Evolutionary conservation across 2,888 invertebrate species (phyloP).

Genomic region (Maniola hyperantus): DNA sequence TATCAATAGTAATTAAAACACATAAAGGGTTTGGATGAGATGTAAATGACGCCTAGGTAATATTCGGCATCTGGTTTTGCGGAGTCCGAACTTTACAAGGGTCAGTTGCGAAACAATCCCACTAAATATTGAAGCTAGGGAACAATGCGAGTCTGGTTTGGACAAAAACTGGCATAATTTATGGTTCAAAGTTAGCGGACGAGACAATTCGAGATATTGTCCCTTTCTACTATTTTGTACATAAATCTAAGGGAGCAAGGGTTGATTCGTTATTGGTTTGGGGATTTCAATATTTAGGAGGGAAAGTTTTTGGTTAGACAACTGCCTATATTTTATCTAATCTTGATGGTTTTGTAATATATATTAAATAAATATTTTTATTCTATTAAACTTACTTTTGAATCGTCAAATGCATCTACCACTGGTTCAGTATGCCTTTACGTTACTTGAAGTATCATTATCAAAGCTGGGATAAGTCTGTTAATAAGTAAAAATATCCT

Average conservation of each 20-base stretch:
- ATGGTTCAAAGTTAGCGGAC: slow-evolving; percentile 43
- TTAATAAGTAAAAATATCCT: too few species aligned
- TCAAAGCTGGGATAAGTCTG: too few species aligned
- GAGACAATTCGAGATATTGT: slow-evolving; percentile 29
- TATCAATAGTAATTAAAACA: slow-evolving; percentile 36
- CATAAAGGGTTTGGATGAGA: slow-evolving; percentile 35
- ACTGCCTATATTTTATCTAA: background rate
- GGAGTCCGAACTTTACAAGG: slow-evolving; percentile 51
- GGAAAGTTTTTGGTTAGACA: slow-evolving; percentile 5
- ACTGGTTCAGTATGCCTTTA: too few species aligned
- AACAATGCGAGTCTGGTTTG: slow-evolving; percentile 55
- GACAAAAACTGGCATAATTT: slow-evolving; percentile 68
- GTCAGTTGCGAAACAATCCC: slow-evolving; percentile 63
- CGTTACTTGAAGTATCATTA: too few species aligned
- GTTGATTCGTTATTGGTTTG: slow-evolving; percentile 24
- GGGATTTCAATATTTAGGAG: slow-evolving; percentile 19
- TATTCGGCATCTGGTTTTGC: slow-evolving; percentile 43
- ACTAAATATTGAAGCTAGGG: slow-evolving; percentile 60
- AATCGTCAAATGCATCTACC: too few species aligned
- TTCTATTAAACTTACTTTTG: too few species aligned
- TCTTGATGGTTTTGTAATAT: background rate
- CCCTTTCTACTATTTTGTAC: slow-evolving; percentile 26
- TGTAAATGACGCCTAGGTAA: slow-evolving; percentile 42
- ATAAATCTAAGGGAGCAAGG: slow-evolving; percentile 30
- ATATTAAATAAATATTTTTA: too few species aligned